Evolutionary conservation across 2,888 invertebrate species (phyloP).

Genomic region (Dynastes tityus): DNA sequence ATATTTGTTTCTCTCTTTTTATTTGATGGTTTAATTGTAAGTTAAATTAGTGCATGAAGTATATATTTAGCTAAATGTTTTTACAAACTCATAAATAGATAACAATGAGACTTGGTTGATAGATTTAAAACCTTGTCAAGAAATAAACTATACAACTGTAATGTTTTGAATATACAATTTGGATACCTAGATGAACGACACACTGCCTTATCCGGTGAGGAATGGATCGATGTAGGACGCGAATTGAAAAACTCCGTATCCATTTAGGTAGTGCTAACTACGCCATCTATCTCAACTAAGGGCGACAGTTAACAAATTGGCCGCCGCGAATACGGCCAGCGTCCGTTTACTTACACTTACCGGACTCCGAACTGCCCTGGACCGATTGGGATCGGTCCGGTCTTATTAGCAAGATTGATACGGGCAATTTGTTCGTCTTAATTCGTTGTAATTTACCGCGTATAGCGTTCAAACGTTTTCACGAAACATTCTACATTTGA

Average conservation of each 20-base stretch:
- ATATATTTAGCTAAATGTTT: too few species aligned
- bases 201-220: constrained; percentile 25
- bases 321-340: constrained; percentile 64
- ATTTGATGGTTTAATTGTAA: too few species aligned
- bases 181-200: background rate
- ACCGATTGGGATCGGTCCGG: constrained; percentile 57
- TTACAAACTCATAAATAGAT: too few species aligned
- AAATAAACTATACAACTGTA: too few species aligned
- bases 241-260: constrained; percentile 56
- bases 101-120: too few species aligned
- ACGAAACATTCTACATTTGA: too few species aligned
- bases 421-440: constrained; percentile 62
- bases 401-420: constrained; percentile 69
- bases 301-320: constrained; percentile 68
- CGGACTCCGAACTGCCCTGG: constrained; percentile 64
- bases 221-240: constrained; percentile 48
- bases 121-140: too few species aligned
- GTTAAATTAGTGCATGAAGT: too few species aligned
- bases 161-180: too few species aligned
- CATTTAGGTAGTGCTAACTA: constrained; percentile 60
- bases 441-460: constrained; percentile 61
- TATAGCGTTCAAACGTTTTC: constrained; percentile 29
- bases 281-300: constrained; percentile 66
- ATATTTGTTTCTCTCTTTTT: too few species aligned
- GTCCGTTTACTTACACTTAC: constrained; percentile 67